phyloP scores from a whole-genome alignment of 2,888 invertebrate genomes.

The Stegophylla sp. region DNA sequence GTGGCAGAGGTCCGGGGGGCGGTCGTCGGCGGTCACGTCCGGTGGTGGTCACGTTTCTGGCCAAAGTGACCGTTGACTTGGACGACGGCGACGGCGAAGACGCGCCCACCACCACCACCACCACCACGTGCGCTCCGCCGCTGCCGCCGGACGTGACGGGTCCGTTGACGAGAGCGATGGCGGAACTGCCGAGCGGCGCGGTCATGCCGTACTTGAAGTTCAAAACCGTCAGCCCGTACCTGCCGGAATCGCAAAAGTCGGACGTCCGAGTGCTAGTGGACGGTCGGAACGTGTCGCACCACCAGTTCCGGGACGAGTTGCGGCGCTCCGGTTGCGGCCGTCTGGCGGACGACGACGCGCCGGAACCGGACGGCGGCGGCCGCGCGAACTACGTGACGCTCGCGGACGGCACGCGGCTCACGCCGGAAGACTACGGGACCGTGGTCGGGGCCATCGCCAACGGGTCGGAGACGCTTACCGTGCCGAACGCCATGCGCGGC shows the following conservation, averaged over 20 bases:
- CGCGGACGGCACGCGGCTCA: background rate
- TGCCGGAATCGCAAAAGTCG: background rate
- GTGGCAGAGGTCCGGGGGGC: no score
- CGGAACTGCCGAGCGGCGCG: slow-evolving; percentile 1
- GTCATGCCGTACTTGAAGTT: background rate
- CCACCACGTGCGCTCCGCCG: no score
- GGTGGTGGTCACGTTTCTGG: no score
- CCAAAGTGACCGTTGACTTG: background rate
- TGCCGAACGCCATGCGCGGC: background rate
- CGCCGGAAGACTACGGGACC: slow-evolving; percentile 1
- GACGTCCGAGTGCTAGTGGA: background rate
- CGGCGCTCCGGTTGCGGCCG: background rate
- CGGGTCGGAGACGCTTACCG: slow-evolving; percentile 5
- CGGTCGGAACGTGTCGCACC: background rate
- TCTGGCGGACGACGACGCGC: background rate
- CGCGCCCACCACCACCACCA: no score
- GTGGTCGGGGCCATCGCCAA: background rate
- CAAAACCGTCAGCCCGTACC: background rate
- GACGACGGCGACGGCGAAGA: background rate
- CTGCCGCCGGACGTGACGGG: background rate
- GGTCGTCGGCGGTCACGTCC: no score
- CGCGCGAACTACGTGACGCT: background rate
- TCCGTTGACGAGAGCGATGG: background rate
- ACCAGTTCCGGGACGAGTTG: background rate
- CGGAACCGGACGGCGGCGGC: background rate